Evolutionary conservation across 2,797 vertebrate species (phyloP), one percentile per base, ranked within the genome.

Genomic region (Zonotrichia albicollis): DNA sequence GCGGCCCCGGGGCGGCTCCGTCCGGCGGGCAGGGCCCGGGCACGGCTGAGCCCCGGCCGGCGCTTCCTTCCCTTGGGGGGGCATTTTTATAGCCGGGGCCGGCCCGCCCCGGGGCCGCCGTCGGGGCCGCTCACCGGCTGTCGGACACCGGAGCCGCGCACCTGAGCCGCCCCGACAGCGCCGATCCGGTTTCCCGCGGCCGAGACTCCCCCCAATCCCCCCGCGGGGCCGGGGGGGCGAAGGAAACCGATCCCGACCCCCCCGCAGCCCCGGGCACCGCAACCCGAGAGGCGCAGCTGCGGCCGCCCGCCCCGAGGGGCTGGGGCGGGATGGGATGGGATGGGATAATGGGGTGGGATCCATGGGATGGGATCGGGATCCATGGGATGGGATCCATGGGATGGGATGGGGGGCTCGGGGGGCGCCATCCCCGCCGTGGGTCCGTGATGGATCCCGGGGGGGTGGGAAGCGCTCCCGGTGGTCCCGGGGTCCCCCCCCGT

Each of bases 61-160:
- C 45, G 16, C 14, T 19, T 70, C 48, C 64, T 70, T 55, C 55
- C 62, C 55, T 54, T 51, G 42, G 72, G 79, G 77, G 75, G 68
- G 68, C 29, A 43, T 34, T 86, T 80, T 91, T 91, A 91, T 91
- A 91, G 22, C 19, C 82, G 68, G 9, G 10, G 9, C 74, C 74
- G 81, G 4, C 81, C 81, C 74, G 46, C 88, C 88, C 81, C 88
- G 82, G 62, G 43, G 82, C 89, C 62, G 50, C 89, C 89, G 89
- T 81, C 89, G 90, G 73, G 90, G 84, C 84, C 90, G 84, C 48
- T 73, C 84, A 23, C 79, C 90, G 84, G 84, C 90, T 92, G 90
- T 73, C 84, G 84, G 90, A 83, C 38, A 92, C 79, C 84, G 84
- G 84, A 88, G 43, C 81, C 79, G 42, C 64, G 83, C 90, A 87